These are phyloP conservation scores for Acanthopleura granulata DNA, from an alignment of 2,888 invertebrate species.

Conservation along the genomic window DNA sequence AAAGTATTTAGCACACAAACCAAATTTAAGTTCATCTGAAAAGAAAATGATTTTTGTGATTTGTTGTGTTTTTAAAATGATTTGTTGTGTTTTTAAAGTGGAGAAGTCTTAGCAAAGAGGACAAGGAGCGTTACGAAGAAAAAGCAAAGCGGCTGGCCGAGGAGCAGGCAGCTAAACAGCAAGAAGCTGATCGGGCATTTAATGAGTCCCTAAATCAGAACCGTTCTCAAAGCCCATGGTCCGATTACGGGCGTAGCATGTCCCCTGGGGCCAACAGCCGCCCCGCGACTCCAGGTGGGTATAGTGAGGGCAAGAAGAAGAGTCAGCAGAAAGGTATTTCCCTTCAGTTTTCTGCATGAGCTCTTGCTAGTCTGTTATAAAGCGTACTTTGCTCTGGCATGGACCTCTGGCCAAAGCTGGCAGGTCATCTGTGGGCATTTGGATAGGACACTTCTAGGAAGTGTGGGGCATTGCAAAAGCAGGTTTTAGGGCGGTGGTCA, in stretches of 20 bases:
- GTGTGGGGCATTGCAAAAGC: no score
- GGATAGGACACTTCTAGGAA: no score
- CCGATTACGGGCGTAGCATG: conserved; percentile 50
- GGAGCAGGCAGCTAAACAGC: conserved; percentile 79
- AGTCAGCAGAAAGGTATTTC: conserved; percentile 17
- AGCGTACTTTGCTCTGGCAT: no score
- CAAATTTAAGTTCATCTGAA: not conserved
- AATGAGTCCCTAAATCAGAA: conserved; percentile 66
- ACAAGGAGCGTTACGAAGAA: conserved; percentile 96
- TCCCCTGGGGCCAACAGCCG: conserved; percentile 45
- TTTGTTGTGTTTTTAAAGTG: conserved; percentile 77
- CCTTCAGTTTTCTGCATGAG: conserved; percentile 15
- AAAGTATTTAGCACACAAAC: not conserved
- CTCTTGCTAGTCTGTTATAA: no score
- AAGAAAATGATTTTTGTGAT: no score
- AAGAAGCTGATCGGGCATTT: conserved; percentile 62
- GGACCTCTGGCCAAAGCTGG: no score
- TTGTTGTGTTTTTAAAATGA: conserved; percentile 77
- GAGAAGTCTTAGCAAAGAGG: conserved; percentile 88
- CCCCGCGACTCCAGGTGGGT: conserved; percentile 31
- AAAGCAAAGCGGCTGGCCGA: conserved; percentile 80
- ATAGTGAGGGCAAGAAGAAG: conserved; percentile 14
- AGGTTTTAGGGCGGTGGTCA: no score
- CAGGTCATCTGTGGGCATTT: no score
- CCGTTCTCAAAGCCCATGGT: conserved; percentile 68